phyloP scores from a whole-genome alignment of 2,113 vertebrate genomes.

The Phainopepla nitens region DNA sequence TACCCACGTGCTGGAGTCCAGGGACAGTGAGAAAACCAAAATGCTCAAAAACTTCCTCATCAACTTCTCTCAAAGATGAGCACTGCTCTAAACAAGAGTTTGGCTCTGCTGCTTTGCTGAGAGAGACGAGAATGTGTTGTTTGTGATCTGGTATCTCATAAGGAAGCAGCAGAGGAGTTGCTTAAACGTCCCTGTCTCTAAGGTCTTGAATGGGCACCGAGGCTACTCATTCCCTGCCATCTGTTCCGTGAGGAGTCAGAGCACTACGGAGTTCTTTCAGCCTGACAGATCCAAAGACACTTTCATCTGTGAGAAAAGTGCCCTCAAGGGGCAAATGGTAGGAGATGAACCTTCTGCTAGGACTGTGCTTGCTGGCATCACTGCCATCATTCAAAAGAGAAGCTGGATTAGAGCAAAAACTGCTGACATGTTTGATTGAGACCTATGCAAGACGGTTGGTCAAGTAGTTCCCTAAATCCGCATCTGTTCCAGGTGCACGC shows the following conservation, averaged over 20 bases:
- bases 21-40: background rate
- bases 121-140: background rate
- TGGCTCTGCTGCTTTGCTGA: background rate
- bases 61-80: background rate
- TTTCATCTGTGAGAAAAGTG: background rate
- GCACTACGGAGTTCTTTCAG: background rate
- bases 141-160: background rate
- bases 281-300: background rate
- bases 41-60: background rate
- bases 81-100: background rate
- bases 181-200: background rate
- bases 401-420: background rate
- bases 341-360: constrained; percentile 12
- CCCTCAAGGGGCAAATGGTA: background rate
- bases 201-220: background rate
- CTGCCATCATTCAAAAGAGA: background rate
- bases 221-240: background rate
- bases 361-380: background rate
- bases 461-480: background rate
- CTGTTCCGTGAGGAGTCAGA: background rate
- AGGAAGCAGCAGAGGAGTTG: background rate
- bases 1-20: background rate
- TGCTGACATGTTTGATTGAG: background rate
- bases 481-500: background rate
- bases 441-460: background rate